Evolutionary conservation across 2,888 invertebrate species (phyloP), one percentile per base, ranked within the genome.

Genomic region (Hypomecis atomaria): DNA sequence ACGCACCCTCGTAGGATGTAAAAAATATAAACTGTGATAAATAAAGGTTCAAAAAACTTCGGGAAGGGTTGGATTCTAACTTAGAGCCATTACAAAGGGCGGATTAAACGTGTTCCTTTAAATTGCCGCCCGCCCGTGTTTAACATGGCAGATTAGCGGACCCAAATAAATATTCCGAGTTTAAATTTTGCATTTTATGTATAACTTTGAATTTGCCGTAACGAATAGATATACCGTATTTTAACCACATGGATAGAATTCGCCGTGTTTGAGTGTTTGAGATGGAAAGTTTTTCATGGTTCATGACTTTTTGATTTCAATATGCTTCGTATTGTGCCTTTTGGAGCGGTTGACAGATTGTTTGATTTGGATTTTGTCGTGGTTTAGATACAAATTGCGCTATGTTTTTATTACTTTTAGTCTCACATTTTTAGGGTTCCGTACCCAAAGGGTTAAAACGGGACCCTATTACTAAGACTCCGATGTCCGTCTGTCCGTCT

Each of bases 101-200:
- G 78, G 83, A 80, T 84, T 83, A 83, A 73, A 75, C 75, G 74
- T 78, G 82, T 80, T 80, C 78, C 81, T 81, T 79, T 73, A 82
- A 84, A 84, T 83, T 81, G 81, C 76, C 75, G 54, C 62, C 71
- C 37, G 71, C 71, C 62, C 68, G 60, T 71, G 71, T 76, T 65
- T 65, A 65, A 76, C 78, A 76, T 78, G 75, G 65, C 65, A 78
- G 82, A 80, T 82, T 80, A 82, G 56, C 56, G 45, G 56, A 69
- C 77, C 78, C 73, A 75, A 78, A 82, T 79, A 79, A 74, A 74
- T 70, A 72, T 49, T 65, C 58, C 34, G 53, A 64, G 56, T 67
- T 65, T 68, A 62, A 65, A 67, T 67, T 64, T 61, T 50, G 62
- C 54, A 67, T 67, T 64, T 61, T 50, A 66, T 49, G 54, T 54